These are phyloP conservation scores for Hippocampus mohnikei DNA, from an alignment of 2,113 vertebrate species.

Conservation along the genomic window DNA sequence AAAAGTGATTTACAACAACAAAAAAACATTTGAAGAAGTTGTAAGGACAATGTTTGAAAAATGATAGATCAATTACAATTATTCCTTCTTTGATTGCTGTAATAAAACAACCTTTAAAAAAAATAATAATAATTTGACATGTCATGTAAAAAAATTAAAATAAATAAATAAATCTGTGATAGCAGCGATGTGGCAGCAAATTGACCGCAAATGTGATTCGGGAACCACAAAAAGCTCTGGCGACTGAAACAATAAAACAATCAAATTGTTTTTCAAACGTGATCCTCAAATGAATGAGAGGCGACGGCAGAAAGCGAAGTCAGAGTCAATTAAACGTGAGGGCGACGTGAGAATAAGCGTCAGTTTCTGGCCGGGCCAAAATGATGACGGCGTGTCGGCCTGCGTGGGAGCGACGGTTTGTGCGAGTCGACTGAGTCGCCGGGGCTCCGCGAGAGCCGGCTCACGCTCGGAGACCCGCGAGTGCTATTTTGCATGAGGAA, in stretches of 20 bases:
- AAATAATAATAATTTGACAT: too few species aligned
- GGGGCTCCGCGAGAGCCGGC: conserved; percentile 71
- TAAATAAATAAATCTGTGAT: too few species aligned
- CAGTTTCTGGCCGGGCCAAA: conserved; percentile 25
- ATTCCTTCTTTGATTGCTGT: too few species aligned
- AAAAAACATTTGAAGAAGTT: too few species aligned
- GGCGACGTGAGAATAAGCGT: not conserved
- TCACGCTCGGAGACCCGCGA: conserved; percentile 71
- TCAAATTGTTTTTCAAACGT: too few species aligned
- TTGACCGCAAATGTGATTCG: not conserved
- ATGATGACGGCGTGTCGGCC: conserved; percentile 47
- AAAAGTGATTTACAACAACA: too few species aligned
- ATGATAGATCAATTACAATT: too few species aligned
- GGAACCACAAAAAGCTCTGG: not conserved
- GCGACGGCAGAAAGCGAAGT: not conserved
- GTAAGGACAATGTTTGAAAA: too few species aligned
- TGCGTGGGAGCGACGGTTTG: conserved; percentile 54
- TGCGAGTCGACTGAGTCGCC: conserved; percentile 50
- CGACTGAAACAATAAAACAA: not conserved
- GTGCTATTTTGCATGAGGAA: conserved; percentile 82
- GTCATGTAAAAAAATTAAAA: too few species aligned
- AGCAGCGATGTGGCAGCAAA: not conserved
- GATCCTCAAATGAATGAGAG: not conserved
- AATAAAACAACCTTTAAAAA: too few species aligned
- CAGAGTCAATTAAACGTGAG: not conserved